Conservation (phyloP, 2,113 vertebrate species). For the Rhadina sibilatrix region DNA sequence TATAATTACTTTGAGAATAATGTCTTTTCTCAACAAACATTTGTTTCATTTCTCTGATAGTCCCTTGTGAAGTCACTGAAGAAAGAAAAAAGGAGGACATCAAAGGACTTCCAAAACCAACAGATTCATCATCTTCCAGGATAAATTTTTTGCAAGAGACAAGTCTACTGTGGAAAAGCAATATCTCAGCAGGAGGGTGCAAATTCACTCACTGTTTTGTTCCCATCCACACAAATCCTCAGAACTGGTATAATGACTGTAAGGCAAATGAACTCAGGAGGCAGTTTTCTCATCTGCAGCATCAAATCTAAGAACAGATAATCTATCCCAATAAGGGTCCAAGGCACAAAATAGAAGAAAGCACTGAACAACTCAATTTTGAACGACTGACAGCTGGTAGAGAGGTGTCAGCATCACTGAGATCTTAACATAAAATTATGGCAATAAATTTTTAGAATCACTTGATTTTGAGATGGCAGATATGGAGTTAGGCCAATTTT, state of each 20-base stretch:
- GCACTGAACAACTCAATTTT: not conserved
- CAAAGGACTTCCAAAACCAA: not conserved
- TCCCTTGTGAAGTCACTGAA: not conserved
- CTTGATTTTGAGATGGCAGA: not conserved
- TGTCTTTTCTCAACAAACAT: not conserved
- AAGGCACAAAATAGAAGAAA: not conserved
- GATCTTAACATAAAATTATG: not conserved
- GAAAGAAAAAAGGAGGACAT: not conserved
- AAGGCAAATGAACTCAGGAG: not conserved
- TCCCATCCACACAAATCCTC: not conserved
- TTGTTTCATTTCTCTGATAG: not conserved
- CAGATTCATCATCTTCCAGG: slow-evolving; percentile 2
- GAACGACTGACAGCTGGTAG: not conserved
- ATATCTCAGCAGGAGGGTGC: not conserved
- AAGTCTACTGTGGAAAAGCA: not conserved
- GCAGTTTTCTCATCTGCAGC: not conserved
- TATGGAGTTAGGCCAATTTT: not conserved
- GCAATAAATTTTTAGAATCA: not conserved
- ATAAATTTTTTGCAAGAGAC: not conserved
- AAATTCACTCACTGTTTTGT: not conserved
- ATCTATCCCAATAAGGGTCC: not conserved
- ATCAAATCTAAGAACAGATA: not conserved
- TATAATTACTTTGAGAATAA: not conserved
- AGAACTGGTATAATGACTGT: not conserved
- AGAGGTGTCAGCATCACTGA: not conserved